Evolutionary conservation across 2,797 vertebrate genomes (phyloP).

Genomic region (Craterocephalus amniculus): DNA sequence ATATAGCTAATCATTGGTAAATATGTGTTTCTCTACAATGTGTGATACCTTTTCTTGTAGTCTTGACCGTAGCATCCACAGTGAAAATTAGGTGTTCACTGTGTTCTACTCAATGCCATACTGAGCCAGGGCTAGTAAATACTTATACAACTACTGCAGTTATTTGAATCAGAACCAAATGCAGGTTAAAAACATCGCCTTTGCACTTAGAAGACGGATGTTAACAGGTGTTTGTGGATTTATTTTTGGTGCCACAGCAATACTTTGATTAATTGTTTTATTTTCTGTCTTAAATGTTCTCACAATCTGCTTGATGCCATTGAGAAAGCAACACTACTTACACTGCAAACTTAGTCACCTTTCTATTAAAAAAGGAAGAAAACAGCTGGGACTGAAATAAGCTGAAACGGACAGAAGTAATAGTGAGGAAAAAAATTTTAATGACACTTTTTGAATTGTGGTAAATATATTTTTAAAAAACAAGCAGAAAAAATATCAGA

Average conservation of each 20-base stretch:
- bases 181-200: background rate
- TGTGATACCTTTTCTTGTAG: background rate
- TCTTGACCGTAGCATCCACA: background rate
- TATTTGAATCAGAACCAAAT: background rate
- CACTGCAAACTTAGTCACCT: too few relatives aligned
- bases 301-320: background rate
- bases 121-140: background rate
- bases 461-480: too few relatives aligned
- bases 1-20: background rate
- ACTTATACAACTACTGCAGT: background rate
- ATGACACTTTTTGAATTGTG: too few relatives aligned
- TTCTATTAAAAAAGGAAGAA: too few relatives aligned
- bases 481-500: too few relatives aligned
- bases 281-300: background rate
- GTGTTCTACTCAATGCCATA: background rate
- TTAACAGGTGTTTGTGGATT: background rate
- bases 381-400: too few relatives aligned
- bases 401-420: too few relatives aligned
- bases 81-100: too few relatives aligned
- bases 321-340: background rate
- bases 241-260: background rate
- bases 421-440: too few relatives aligned
- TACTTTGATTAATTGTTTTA: background rate
- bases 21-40: background rate
- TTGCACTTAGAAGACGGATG: background rate